phyloP scores from a whole-genome alignment of 2,888 invertebrate species.

The Yponomeuta evonymella region DNA sequence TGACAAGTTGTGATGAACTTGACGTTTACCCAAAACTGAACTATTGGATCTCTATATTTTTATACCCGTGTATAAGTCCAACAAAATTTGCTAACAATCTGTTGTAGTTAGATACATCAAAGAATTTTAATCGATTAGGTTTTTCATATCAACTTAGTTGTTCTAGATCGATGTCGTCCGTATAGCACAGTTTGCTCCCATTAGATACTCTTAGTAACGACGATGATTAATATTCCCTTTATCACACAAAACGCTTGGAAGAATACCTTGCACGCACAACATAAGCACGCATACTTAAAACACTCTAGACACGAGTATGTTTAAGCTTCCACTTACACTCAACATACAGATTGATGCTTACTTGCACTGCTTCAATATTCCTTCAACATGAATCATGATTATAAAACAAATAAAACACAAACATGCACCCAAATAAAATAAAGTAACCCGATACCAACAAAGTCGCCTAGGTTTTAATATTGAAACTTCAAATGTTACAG shows the following conservation, averaged over 20 bases:
- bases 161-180: background rate
- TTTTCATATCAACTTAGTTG: background rate
- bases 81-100: conserved; percentile 1
- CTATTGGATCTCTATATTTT: background rate
- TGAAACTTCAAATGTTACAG: conserved; percentile 65
- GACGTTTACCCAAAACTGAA: background rate
- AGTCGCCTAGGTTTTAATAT: background rate
- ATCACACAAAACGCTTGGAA: conserved; percentile 2
- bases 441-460: background rate
- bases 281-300: background rate
- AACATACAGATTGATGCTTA: conserved; percentile 42
- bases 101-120: background rate
- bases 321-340: conserved; percentile 41
- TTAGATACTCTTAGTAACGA: background rate
- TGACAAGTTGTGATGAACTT: background rate
- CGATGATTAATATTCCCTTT: background rate
- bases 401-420: conserved; percentile 19
- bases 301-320: background rate
- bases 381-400: conserved; percentile 39
- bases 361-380: conserved; percentile 59
- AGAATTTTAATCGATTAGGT: background rate
- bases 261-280: background rate
- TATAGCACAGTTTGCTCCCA: background rate
- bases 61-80: background rate
- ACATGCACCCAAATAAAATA: conserved; percentile 19